Conservation (phyloP, 2,888 invertebrate species). For the Terebella lapidaria region DNA sequence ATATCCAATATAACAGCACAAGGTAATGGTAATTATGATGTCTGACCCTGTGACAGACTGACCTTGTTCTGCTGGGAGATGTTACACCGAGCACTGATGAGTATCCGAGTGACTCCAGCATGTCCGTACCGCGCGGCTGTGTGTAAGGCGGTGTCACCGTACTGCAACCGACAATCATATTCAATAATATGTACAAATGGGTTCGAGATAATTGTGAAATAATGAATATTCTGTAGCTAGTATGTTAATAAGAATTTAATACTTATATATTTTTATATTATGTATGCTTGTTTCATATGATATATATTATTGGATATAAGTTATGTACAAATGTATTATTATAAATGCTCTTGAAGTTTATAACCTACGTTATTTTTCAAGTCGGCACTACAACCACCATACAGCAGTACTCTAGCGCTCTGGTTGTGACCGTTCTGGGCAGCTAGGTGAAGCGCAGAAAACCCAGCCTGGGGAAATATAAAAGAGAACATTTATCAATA, state of each 20-base stretch:
- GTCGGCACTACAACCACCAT: constrained; percentile 82
- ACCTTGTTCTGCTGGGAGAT: constrained; percentile 74
- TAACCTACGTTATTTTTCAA: constrained; percentile 80
- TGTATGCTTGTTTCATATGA: too few species aligned
- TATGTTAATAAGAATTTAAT: too few species aligned
- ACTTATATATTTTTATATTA: too few species aligned
- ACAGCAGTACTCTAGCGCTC: constrained; percentile 78
- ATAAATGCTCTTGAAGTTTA: too few species aligned
- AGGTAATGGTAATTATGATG: neutral
- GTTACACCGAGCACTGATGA: constrained; percentile 82
- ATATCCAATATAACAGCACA: neutral
- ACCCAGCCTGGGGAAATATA: constrained; percentile 64
- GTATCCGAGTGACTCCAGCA: constrained; percentile 88
- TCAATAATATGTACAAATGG: too few species aligned
- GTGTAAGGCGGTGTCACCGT: constrained; percentile 90
- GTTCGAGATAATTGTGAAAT: too few species aligned
- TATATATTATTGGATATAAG: too few species aligned
- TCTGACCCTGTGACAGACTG: neutral
- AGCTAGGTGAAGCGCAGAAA: constrained; percentile 88
- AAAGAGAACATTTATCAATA: neutral
- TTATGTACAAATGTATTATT: too few species aligned
- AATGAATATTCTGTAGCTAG: too few species aligned
- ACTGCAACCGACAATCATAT: too few species aligned
- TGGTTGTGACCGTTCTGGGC: constrained; percentile 97
- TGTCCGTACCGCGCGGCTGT: constrained; percentile 94